These are phyloP conservation scores for Prenolepis imparis DNA, from an alignment of 2,888 invertebrate species.

Conservation along the genomic window DNA sequence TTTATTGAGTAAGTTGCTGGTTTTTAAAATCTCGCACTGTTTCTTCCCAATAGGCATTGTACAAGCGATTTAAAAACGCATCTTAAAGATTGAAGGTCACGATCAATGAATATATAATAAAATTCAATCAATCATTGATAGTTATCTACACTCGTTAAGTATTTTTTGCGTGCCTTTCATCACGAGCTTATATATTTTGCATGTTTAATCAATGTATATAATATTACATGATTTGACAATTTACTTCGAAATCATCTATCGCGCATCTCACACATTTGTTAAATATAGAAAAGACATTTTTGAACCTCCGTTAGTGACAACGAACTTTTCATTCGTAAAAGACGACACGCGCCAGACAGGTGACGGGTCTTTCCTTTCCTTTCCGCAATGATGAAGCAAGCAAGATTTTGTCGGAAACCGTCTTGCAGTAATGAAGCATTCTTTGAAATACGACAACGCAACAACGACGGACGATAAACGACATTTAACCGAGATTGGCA, in stretches of 20 bases:
- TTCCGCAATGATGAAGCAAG: constrained; percentile 26
- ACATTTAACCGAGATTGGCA: constrained; percentile 8
- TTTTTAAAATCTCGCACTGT: constrained; percentile 62
- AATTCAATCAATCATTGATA: constrained; percentile 61
- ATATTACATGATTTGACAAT: constrained; percentile 4
- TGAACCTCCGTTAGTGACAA: not conserved
- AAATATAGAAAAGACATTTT: not conserved
- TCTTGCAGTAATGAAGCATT: constrained; percentile 14
- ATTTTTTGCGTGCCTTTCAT: not conserved
- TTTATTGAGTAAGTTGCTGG: constrained; percentile 39
- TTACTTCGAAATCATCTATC: not conserved
- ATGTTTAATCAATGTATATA: not conserved
- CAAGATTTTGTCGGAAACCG: not conserved
- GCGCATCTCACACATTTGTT: not conserved
- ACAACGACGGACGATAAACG: constrained; percentile 3
- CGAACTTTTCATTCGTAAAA: constrained; percentile 17
- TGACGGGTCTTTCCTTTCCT: constrained; percentile 18
- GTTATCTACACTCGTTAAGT: constrained; percentile 14
- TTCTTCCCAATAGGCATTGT: constrained; percentile 62
- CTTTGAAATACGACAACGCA: not conserved
- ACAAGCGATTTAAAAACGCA: constrained; percentile 52
- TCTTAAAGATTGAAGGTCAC: constrained; percentile 66
- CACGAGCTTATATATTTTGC: not conserved
- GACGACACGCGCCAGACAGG: constrained; percentile 1
- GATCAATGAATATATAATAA: constrained; percentile 55